These are phyloP conservation scores for Acronicta aceris DNA, from an alignment of 2,888 invertebrate genomes.

Conservation along the genomic window DNA sequence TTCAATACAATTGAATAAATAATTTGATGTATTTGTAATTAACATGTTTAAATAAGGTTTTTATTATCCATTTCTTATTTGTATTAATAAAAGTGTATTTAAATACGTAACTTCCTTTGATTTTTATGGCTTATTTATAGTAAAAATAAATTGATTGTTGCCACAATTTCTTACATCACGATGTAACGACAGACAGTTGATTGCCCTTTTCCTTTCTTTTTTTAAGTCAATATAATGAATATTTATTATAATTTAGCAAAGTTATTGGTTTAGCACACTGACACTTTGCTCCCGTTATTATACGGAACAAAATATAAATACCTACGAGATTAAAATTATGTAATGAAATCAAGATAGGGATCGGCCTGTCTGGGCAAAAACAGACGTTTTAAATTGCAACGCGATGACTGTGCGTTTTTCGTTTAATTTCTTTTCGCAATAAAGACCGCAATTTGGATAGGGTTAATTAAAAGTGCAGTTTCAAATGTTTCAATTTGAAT, in stretches of 20 bases:
- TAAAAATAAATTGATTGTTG: conserved; percentile 20
- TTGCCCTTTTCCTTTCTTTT: conserved; percentile 26
- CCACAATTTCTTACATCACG: conserved; percentile 26
- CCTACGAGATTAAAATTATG: conserved; percentile 67
- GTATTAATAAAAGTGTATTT: conserved; percentile 6
- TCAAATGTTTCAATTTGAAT: conserved; percentile 9
- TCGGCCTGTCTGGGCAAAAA: conserved; percentile 67
- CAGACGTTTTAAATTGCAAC: conserved; percentile 80
- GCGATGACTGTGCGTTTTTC: conserved; percentile 73
- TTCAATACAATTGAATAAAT: conserved; percentile 46
- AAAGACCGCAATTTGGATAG: conserved; percentile 68
- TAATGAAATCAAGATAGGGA: conserved; percentile 75
- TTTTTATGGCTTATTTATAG: conserved; percentile 27
- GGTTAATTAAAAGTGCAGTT: conserved; percentile 64
- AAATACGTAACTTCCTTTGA: conserved; percentile 1
- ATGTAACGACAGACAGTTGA: conserved; percentile 38
- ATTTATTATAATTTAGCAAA: conserved; percentile 26
- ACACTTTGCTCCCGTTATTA: conserved; percentile 36
- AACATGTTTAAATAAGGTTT: conserved; percentile 33
- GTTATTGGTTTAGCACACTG: conserved; percentile 31
- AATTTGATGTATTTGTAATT: conserved; percentile 39
- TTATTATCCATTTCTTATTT: conserved; percentile 8
- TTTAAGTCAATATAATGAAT: conserved; percentile 31
- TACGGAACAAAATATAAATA: conserved; percentile 39
- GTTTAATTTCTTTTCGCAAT: conserved; percentile 75